Evolutionary conservation across 2,888 invertebrate genomes (phyloP).

Genomic region (Papilio elwesi): DNA sequence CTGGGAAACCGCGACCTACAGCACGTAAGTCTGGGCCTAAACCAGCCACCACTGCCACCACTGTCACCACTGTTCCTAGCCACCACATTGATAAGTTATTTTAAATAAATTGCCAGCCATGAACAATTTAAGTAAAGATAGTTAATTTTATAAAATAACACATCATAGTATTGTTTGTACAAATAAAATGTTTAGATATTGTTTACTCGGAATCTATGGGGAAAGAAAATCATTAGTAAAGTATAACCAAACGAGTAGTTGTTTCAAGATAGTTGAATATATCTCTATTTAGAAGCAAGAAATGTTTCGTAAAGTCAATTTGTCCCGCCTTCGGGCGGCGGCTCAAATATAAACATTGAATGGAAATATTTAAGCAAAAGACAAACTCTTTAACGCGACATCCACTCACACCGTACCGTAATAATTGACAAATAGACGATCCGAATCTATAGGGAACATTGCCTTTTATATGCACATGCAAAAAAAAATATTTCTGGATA

Average conservation of each 20-base stretch:
- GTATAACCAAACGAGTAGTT: too few relatives aligned
- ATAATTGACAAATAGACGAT: background rate
- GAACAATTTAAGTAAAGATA: too few relatives aligned
- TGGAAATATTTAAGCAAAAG: constrained; percentile 33
- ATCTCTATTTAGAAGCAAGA: constrained; percentile 5
- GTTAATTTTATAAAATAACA: too few relatives aligned
- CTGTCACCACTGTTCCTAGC: too few relatives aligned
- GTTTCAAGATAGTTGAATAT: background rate
- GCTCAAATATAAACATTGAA: constrained; percentile 22
- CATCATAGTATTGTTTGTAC: too few relatives aligned
- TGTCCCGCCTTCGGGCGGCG: constrained; percentile 22
- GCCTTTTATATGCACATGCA: background rate
- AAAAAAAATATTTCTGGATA: too few relatives aligned
- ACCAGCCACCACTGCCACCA: too few relatives aligned
- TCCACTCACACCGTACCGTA: constrained; percentile 20
- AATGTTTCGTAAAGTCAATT: constrained; percentile 1
- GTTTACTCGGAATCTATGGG: background rate
- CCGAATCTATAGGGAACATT: too few relatives aligned
- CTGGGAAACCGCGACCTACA: too few relatives aligned
- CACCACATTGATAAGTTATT: too few relatives aligned
- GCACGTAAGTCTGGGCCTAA: too few relatives aligned
- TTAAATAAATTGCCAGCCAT: too few relatives aligned
- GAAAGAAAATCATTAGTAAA: background rate
- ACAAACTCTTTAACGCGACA: constrained; percentile 26
- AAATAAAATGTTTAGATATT: background rate